These are phyloP conservation scores for Calypte anna DNA, from an alignment of 2,113 vertebrate species.

Conservation along the genomic window DNA sequence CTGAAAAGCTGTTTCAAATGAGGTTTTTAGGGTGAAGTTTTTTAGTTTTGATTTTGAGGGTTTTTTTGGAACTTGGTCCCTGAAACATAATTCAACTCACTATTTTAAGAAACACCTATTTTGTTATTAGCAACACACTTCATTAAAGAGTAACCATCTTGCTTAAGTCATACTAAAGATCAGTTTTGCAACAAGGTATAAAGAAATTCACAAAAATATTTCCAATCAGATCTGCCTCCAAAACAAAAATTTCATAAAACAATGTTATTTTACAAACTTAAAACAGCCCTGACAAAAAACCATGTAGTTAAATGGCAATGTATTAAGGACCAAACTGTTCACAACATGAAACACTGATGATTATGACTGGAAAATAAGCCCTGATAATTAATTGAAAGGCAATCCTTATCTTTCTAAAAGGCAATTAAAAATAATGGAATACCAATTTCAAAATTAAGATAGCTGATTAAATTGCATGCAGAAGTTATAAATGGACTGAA, in stretches of 20 bases:
- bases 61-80: neutral
- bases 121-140: neutral
- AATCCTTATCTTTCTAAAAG: slow-evolving; percentile 24
- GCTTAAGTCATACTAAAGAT: neutral
- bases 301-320: slow-evolving; percentile 70
- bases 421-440: slow-evolving; percentile 14
- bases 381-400: slow-evolving; percentile 36
- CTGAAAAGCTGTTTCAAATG: neutral
- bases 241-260: slow-evolving; percentile 17
- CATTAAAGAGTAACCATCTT: neutral
- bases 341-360: slow-evolving; percentile 67
- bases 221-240: neutral
- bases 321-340: slow-evolving; percentile 63
- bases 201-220: neutral
- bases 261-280: slow-evolving; percentile 57
- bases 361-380: slow-evolving; percentile 42
- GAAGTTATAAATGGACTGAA: slow-evolving; percentile 18
- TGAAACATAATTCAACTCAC: neutral
- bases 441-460: neutral
- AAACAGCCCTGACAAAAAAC: slow-evolving; percentile 70
- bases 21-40: neutral
- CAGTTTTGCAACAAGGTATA: neutral
- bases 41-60: neutral
- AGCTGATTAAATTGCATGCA: slow-evolving; percentile 35
- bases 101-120: neutral